Evolutionary conservation across 2,797 vertebrate species (phyloP).

Genomic region (Tympanoctomys barrerae): DNA sequence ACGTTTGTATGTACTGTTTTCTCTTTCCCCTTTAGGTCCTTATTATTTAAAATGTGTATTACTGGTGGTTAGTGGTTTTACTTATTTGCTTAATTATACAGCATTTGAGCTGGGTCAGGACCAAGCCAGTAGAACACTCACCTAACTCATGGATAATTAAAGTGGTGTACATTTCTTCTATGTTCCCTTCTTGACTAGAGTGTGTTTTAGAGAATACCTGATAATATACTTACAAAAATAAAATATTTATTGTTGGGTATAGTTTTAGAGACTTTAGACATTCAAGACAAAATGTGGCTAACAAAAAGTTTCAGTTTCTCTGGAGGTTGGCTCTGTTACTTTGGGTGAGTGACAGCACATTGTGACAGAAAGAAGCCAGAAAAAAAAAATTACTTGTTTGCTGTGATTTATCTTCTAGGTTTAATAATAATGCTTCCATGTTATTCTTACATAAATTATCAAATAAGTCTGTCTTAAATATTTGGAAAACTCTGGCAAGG

Average conservation of each 20-base stretch:
- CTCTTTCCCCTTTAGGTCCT: background rate
- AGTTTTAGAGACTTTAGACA: no score
- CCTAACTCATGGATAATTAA: background rate
- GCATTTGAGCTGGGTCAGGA: background rate
- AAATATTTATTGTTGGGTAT: background rate
- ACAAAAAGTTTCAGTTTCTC: no score
- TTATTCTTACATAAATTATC: background rate
- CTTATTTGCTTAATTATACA: background rate
- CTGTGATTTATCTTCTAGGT: background rate
- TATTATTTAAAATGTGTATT: conserved; percentile 26
- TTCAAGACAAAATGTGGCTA: no score
- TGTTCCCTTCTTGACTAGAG: background rate
- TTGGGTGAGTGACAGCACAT: no score
- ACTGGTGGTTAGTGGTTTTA: background rate
- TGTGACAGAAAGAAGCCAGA: no score
- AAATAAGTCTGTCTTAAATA: background rate
- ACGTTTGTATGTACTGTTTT: background rate
- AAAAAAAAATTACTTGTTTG: background rate
- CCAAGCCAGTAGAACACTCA: background rate
- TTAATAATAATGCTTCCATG: background rate
- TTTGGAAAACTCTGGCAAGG: background rate
- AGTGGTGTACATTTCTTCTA: background rate
- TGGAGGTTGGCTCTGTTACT: no score
- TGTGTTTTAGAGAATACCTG: background rate
- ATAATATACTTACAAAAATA: background rate